Percentiles rank a stretch among this genome's conserved stretches.
These are phyloP conservation scores for Haliclystus octoradiatus DNA, from an alignment of 30 jellyfish, hydroid and myxozoan genomes.

Conservation along the genomic window DNA sequence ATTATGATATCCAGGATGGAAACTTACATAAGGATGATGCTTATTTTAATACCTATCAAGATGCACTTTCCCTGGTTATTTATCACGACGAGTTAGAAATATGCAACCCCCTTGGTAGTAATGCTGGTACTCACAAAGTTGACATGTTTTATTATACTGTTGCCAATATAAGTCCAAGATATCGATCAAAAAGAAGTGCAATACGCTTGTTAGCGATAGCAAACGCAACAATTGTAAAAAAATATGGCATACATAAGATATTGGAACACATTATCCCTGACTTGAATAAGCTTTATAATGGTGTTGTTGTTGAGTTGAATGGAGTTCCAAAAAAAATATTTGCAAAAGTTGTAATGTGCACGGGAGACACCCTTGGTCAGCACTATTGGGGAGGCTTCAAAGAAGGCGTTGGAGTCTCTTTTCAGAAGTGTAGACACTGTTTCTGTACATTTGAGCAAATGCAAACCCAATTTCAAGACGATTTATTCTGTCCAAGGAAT, in stretches of 20 bases:
- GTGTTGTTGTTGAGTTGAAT: conserved; percentile 3
- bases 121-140: conserved; percentile 20
- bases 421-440: conserved; percentile 36
- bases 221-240: conserved; percentile 14
- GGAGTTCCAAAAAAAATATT: neutral
- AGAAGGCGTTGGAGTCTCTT: conserved; percentile 32
- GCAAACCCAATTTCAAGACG: conserved; percentile 8
- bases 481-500: conserved; percentile 1
- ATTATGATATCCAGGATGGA: conserved; percentile 30
- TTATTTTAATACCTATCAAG: conserved; percentile 5
- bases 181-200: conserved; percentile 21
- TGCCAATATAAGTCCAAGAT: conserved; percentile 19
- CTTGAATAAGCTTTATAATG: conserved; percentile 8
- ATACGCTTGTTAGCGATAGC: conserved; percentile 19
- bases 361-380: too few species aligned
- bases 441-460: too few species aligned
- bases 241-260: conserved; percentile 11
- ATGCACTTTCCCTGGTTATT: too few species aligned
- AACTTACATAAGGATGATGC: conserved; percentile 10
- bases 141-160: conserved; percentile 23
- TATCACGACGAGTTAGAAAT: too few species aligned
- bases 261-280: conserved; percentile 15
- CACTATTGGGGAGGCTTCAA: conserved; percentile 47
- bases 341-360: conserved; percentile 35
- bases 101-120: conserved; percentile 25